Evolutionary conservation across 2,888 invertebrate species (phyloP), one percentile per base, ranked within the genome.

Genomic region (Eupithecia centaureata): DNA sequence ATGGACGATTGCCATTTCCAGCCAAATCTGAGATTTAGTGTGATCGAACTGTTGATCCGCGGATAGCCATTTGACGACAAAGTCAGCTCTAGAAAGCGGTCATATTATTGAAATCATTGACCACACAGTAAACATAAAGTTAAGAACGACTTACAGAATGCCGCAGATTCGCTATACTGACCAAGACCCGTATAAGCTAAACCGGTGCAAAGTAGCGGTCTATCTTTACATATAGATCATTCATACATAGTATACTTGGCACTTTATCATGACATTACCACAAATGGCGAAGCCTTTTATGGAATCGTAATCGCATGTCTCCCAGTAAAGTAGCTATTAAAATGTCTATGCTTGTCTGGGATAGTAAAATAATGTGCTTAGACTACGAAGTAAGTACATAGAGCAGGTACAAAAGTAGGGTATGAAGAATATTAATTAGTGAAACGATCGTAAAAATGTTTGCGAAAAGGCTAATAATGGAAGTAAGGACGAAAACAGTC

Each of bases 121-220:
- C 42, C 8, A n/a, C 42, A 13, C 13, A 51, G 18, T 47, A 22
- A 47, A 51, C 25, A 51, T 13, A 60, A 59, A 63, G 35, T 38
- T 38, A 47, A 56, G 42, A 47, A 47, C 60, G 67, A n/a, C 67
- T 77, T 74, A 68, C 73, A 73, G 77, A 75, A 79, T 68, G 69
- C 68, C 65, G 75, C 76, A 77, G 79, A 78, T 77, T 78, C 76
- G 78, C 79, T 72, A 68, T 67, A n/a, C n/a, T 76, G 76, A 71
- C 73, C 74, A 75, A 74, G 73, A 67, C 67, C 67, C 56, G 56
- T 58, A 62, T 15, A 54, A 73, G 75, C 65, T 63, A 69, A 25
- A 67, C 52, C 59, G 56, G 68, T 13, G n/a, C 30, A 22, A 22
- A 18, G 42, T 68, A 69, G 69, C 65, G 62, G 63, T 69, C 51